Evolutionary conservation across 2,888 invertebrate genomes (phyloP).

Genomic region (Megastigmus dorsalis): DNA sequence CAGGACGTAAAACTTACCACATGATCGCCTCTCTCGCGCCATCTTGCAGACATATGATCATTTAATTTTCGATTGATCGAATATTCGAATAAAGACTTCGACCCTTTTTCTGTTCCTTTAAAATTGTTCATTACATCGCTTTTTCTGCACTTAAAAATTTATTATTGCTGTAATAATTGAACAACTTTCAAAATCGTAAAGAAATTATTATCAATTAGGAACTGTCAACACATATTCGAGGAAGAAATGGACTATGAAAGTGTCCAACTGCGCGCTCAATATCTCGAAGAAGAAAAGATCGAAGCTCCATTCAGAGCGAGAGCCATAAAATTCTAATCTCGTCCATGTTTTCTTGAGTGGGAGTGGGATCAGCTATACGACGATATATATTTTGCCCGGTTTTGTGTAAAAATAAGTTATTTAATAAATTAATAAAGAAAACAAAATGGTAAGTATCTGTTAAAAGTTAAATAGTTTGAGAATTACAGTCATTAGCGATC

Average conservation of each 20-base stretch:
- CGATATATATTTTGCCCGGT: conserved; percentile 41
- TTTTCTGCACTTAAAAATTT: too few species aligned
- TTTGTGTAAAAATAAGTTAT: conserved; percentile 2
- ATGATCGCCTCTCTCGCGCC: conserved; percentile 44
- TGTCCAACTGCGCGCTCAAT: too few species aligned
- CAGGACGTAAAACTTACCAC: conserved; percentile 33
- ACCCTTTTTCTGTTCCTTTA: conserved; percentile 8
- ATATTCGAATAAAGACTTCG: background rate
- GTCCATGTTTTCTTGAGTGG: conserved; percentile 54
- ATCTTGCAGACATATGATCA: conserved; percentile 23
- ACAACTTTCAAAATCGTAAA: too few species aligned
- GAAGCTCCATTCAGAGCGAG: background rate
- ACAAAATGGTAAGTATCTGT: conserved; percentile 58
- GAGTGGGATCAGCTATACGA: conserved; percentile 39
- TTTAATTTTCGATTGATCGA: conserved; percentile 22
- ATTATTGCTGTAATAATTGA: background rate
- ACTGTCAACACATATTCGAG: too few species aligned
- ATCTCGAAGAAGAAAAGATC: conserved; percentile 2
- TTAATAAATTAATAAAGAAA: conserved; percentile 32
- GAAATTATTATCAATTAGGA: too few species aligned
- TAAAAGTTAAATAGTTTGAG: background rate
- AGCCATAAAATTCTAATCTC: background rate
- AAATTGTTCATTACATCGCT: background rate
- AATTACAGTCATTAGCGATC: too few species aligned
- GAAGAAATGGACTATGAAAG: too few species aligned